Evolutionary conservation across 2,888 invertebrate genomes (phyloP).

Genomic region (Diabrotica balteata): DNA sequence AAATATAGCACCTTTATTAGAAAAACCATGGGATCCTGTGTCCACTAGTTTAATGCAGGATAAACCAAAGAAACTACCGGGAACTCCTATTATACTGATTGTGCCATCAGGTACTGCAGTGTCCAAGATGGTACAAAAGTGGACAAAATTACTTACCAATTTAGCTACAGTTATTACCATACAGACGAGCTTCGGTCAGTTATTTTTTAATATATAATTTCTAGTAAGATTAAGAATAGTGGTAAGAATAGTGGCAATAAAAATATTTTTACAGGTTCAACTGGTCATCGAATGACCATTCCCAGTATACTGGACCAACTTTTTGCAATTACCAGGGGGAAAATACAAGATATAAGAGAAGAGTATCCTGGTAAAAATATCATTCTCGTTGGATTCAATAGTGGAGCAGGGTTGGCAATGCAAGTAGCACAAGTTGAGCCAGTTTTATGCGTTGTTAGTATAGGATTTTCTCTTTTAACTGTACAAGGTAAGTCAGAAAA

Average conservation of each 20-base stretch:
- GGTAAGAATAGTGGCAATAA: too few species aligned
- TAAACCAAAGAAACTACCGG: constrained; percentile 74
- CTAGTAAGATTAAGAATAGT: too few species aligned
- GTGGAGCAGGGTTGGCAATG: constrained; percentile 77
- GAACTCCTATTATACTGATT: constrained; percentile 72
- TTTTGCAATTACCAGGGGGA: constrained; percentile 71
- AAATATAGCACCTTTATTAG: constrained; percentile 69
- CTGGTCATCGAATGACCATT: constrained; percentile 60
- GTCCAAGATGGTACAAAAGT: constrained; percentile 70
- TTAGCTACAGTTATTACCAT: constrained; percentile 74
- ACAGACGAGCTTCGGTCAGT: constrained; percentile 63
- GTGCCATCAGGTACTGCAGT: constrained; percentile 66
- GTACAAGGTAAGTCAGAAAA: constrained; percentile 65
- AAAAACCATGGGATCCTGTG: constrained; percentile 79
- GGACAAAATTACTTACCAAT: constrained; percentile 72
- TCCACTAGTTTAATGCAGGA: constrained; percentile 65
- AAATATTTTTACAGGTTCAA: constrained; percentile 36
- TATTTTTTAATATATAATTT: neutral
- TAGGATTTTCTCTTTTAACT: constrained; percentile 80
- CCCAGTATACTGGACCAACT: constrained; percentile 69
- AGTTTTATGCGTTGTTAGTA: constrained; percentile 76
- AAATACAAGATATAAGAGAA: constrained; percentile 73
- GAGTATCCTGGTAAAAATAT: constrained; percentile 75
- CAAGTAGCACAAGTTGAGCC: constrained; percentile 77
- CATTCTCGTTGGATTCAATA: constrained; percentile 78